Base-by-base conservation (phyloP, 2,113 vertebrate species). In the Indicator maculatus region DNA sequence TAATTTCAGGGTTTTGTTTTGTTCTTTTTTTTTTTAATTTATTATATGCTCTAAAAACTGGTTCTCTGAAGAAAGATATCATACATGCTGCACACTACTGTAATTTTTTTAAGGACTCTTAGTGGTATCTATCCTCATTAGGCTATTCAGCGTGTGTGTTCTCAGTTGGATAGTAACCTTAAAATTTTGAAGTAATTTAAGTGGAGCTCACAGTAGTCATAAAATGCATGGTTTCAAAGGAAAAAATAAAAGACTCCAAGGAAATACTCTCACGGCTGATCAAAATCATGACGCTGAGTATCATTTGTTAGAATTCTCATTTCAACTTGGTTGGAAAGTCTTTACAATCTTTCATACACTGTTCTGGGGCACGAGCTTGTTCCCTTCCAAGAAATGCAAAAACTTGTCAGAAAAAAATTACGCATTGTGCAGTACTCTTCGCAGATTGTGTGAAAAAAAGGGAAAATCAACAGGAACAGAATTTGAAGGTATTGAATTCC, bases 81-180 rank as follows among this genome's bases (percentile, higher is more conserved):
- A 4, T 36, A 33, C 41, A 63, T 86, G 58, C 26, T 58, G 39
- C 47, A 64, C 20, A 80, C 38, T 39, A 18, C 47, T 81, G 39
- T 36, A 84, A 86, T 93, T 79, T 92, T 92, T 20, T 75, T 66
- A 86, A 94, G 39, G 87, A 80, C 3, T 78, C 6, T 84, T 92
- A 60, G 31, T 76, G 44, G n/a, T 33, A 91, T 94, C 60, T 36
- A 69, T 87, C 50, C 59, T 95, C 71, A 96, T 95, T 96, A 96
- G 91, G 83, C 27, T 91, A 53, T 83, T 78, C 83, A 88, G 76
- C 14, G 12, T 91, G 53, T 88, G 90, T 75, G 67, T 61, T 93
- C 91, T 91, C 93, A 79, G 93, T 59, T 83, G 86, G 91, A 84
- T 71, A 78, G 30, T 53, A 93, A 56, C 55, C 91, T 95, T 84